Conservation (phyloP, 1,140 invertebrate species). For the Cydia fagiglandana region DNA sequence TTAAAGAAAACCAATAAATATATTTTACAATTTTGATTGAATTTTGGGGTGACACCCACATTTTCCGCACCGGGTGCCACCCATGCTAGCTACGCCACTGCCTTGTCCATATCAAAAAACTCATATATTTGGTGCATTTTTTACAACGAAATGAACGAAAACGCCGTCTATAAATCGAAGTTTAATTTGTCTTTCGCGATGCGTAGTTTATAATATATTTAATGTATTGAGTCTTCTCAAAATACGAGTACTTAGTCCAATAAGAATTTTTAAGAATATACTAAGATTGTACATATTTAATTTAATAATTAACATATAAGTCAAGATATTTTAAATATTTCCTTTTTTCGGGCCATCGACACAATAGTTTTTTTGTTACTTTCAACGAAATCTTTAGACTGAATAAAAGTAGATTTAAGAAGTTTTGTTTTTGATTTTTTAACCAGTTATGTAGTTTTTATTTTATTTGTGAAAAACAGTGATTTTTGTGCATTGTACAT, state of each 20-base stretch:
- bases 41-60: no score
- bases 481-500: conserved; percentile 11
- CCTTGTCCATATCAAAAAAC: no score
- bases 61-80: no score
- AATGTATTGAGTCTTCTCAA: conserved; percentile 4
- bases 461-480: conserved; percentile 6
- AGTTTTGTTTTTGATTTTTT: conserved; percentile 10
- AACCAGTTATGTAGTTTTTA: conserved; percentile 5
- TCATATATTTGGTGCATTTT: not conserved
- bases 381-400: conserved; percentile 31
- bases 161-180: not conserved
- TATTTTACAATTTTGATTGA: no score
- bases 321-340: not conserved
- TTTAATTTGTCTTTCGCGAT: not conserved
- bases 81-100: no score
- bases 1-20: no score
- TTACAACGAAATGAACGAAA: no score
- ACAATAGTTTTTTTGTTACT: conserved; percentile 18
- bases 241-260: conserved; percentile 13
- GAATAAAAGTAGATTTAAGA: not conserved
- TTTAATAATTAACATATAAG: conserved; percentile 2
- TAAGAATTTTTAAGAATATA: not conserved
- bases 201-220: not conserved
- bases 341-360: conserved; percentile 22
- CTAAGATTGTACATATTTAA: conserved; percentile 18